Base-by-base conservation (phyloP, 2,797 vertebrate species). In the Heteromormyrus szaboi region DNA sequence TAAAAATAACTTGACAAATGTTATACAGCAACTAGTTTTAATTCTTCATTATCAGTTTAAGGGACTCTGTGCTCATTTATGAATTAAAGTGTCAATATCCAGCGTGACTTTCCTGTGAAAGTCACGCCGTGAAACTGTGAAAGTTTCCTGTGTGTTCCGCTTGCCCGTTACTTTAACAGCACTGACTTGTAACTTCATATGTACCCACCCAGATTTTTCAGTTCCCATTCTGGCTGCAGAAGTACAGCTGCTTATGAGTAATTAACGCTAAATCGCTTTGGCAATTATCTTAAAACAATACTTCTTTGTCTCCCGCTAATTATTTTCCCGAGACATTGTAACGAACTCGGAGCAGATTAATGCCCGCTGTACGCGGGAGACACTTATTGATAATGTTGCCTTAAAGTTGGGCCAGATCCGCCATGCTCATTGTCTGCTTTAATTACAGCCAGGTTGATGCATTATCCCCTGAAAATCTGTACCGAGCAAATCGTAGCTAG, bases 321-420 rank as follows among this genome's bases (percentile, higher is more conserved):
- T 95, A 92, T 94, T 93, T 93, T 93, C 90, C 92, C 92, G 90
- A 92, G 93, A 94, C 89, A 89, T 94, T 85, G 90, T 95, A 95
- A 96, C 95, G 94, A 94, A 95, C 95, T 95, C 87, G 85, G 92
- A 93, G 90, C 87, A 95, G 95, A 96, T 95, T 94, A 94, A 96
- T 96, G 95, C 93, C 90, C 76, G 51, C 6, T 37, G 90, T 3
- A 89, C 91, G 90, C 92, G 92, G 83, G 89, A 91, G 91, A 90
- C 91, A 91, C 25, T 90, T 95, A 95, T 95, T 94, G 94, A 96
- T 94, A 93, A 94, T 91, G 92, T 91, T 90, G 91, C 92, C 94
- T 95, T 93, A 94, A 95, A 93, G 88, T 90, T 76, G 89, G 90
- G 91, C 92, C 92, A 92, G 90, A 94, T 93, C 91, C 89, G 91